A percentile compares a stretch with the other conserved stretches of the same genome.
phyloP scores from a whole-genome alignment of 2,888 invertebrate species.

The Oscheius sp. region DNA sequence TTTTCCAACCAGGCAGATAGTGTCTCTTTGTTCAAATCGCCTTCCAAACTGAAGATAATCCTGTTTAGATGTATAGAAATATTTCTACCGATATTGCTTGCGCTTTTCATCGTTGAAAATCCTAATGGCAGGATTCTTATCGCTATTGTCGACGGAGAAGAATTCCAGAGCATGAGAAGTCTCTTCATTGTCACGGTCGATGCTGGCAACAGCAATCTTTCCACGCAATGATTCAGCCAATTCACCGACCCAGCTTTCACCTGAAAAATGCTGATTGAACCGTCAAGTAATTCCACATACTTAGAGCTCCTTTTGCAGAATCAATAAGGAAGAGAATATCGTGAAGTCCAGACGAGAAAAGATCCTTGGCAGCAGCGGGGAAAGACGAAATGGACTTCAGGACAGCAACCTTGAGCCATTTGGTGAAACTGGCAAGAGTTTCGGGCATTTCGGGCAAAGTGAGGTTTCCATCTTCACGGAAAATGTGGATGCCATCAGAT shows the following conservation, averaged over 20 bases:
- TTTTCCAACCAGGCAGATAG: slow-evolving; percentile 8
- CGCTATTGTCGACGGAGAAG: slow-evolving; percentile 29
- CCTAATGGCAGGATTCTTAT: slow-evolving; percentile 6
- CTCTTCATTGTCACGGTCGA: slow-evolving; percentile 32
- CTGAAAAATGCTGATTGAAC: slow-evolving; percentile 25
- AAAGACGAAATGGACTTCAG: slow-evolving; percentile 19
- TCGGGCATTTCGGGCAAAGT: background rate
- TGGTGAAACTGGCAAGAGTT: background rate
- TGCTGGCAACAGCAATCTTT: slow-evolving; percentile 30
- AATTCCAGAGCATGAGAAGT: slow-evolving; percentile 25
- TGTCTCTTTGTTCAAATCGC: background rate
- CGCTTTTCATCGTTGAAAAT: slow-evolving; percentile 24
- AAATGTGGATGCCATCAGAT: slow-evolving; percentile 14
- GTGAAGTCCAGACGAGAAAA: slow-evolving; percentile 38
- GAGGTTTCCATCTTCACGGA: slow-evolving; percentile 11
- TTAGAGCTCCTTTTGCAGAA: background rate
- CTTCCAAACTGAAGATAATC: background rate
- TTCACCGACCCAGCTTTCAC: slow-evolving; percentile 7
- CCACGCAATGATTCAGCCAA: slow-evolving; percentile 32
- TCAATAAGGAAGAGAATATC: slow-evolving; percentile 37
- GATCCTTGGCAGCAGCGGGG: slow-evolving; percentile 35
- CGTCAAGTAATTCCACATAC: too few species aligned
- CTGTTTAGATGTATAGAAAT: background rate
- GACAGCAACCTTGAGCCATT: slow-evolving; percentile 9
- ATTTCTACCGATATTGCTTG: slow-evolving; percentile 18